Conservation (phyloP, 2,113 vertebrate genomes). For the Catharus bicknelli region DNA sequence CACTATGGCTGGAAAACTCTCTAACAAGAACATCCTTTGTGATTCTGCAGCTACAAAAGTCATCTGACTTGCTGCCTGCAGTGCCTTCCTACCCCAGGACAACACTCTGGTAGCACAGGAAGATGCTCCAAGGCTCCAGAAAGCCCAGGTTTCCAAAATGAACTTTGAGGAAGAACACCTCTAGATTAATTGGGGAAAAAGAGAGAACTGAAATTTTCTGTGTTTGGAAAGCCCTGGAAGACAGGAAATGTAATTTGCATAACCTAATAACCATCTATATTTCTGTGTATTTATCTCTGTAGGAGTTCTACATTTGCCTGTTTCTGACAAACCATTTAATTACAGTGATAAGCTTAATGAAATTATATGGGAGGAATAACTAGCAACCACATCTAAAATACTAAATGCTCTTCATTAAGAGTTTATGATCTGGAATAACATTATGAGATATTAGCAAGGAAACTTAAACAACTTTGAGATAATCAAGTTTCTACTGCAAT, state of each 20-base stretch:
- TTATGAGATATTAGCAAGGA: not conserved
- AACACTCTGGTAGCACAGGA: not conserved
- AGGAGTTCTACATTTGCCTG: not conserved
- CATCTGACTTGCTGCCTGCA: not conserved
- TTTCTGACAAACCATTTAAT: constrained; percentile 23
- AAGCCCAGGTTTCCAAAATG: not conserved
- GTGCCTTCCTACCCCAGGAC: not conserved
- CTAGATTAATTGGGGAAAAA: not conserved
- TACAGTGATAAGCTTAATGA: not conserved
- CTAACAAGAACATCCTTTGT: not conserved
- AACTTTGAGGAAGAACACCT: not conserved
- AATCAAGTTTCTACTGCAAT: not conserved
- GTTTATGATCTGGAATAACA: not conserved
- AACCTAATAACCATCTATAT: not conserved
- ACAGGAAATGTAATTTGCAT: not conserved
- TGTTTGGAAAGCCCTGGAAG: not conserved
- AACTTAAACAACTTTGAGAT: not conserved
- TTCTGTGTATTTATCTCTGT: not conserved
- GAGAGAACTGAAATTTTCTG: not conserved
- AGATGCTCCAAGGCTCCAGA: not conserved
- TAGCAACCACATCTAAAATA: constrained; percentile 1
- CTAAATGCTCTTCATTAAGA: not conserved
- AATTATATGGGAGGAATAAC: constrained; percentile 31
- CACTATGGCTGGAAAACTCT: not conserved
- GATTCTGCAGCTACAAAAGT: not conserved